Conservation (phyloP, 2,113 vertebrate genomes). For the Picathartes gymnocephalus region DNA sequence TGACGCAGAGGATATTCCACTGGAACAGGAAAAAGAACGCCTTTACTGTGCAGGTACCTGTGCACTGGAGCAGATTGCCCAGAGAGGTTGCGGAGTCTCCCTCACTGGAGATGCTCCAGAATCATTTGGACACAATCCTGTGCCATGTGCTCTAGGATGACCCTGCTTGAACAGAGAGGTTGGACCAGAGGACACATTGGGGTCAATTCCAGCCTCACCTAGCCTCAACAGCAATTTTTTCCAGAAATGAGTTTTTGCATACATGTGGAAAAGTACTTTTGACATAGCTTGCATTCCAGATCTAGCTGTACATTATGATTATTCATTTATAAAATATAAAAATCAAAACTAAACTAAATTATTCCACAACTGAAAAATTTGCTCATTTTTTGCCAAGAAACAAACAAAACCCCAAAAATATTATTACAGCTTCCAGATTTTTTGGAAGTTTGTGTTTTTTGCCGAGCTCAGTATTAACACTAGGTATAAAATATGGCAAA, state of each 20-base stretch:
- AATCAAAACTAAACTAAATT: not conserved
- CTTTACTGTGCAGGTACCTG: too few species aligned
- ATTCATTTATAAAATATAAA: not conserved
- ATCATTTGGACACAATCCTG: not conserved
- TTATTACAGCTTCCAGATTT: not conserved
- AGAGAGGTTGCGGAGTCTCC: not conserved
- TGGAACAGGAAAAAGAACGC: not conserved
- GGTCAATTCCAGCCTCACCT: not conserved
- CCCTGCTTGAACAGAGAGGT: not conserved
- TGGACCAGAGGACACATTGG: too few species aligned
- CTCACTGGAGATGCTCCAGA: not conserved
- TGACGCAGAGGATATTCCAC: fast-evolving
- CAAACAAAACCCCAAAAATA: fast-evolving
- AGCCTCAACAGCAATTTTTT: not conserved
- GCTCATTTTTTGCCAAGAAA: not conserved
- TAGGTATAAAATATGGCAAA: not conserved
- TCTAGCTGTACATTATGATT: not conserved
- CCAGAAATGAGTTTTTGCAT: not conserved
- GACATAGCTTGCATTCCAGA: not conserved
- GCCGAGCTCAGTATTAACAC: not conserved
- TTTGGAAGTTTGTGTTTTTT: not conserved
- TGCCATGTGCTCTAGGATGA: not conserved
- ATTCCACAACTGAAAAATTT: not conserved
- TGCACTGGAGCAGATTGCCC: not conserved
- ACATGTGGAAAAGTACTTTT: not conserved